A percentile compares a stretch with the other conserved stretches of the same genome.
Evolutionary conservation across 1,140 invertebrate species (phyloP).

Genomic region (Gerris buenoi): DNA sequence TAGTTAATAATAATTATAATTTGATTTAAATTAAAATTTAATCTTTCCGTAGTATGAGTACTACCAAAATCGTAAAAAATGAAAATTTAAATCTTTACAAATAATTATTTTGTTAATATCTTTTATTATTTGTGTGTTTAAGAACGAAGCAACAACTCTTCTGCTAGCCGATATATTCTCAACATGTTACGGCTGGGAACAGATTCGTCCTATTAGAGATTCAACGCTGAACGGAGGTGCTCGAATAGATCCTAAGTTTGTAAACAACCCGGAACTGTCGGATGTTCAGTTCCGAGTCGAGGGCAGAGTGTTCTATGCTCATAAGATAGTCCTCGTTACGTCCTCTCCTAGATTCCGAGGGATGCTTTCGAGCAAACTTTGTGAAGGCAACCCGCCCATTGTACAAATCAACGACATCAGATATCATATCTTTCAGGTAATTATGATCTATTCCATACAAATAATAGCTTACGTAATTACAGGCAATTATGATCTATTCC

Average conservation of each 20-base stretch:
- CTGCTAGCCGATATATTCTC: slow-evolving; percentile 77
- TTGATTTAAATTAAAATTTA: no score
- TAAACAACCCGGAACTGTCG: slow-evolving; percentile 79
- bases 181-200: slow-evolving; percentile 73
- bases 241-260: slow-evolving; percentile 75
- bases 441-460: not conserved
- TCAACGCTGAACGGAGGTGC: slow-evolving; percentile 50
- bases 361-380: slow-evolving; percentile 66
- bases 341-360: slow-evolving; percentile 70
- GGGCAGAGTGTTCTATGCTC: slow-evolving; percentile 80
- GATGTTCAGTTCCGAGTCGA: slow-evolving; percentile 84
- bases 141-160: slow-evolving; percentile 77
- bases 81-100: no score
- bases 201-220: slow-evolving; percentile 60
- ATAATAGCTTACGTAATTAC: no score
- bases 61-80: no score
- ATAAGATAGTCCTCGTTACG: slow-evolving; percentile 83
- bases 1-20: no score
- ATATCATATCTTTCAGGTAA: slow-evolving; percentile 79
- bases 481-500: slow-evolving; percentile 37
- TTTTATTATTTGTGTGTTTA: no score
- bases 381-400: slow-evolving; percentile 58
- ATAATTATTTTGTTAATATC: no score
- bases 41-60: no score
- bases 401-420: slow-evolving; percentile 85